These are phyloP conservation scores for Chymomyza caudatula DNA, from an alignment of 2,888 invertebrate species.

Conservation along the genomic window DNA sequence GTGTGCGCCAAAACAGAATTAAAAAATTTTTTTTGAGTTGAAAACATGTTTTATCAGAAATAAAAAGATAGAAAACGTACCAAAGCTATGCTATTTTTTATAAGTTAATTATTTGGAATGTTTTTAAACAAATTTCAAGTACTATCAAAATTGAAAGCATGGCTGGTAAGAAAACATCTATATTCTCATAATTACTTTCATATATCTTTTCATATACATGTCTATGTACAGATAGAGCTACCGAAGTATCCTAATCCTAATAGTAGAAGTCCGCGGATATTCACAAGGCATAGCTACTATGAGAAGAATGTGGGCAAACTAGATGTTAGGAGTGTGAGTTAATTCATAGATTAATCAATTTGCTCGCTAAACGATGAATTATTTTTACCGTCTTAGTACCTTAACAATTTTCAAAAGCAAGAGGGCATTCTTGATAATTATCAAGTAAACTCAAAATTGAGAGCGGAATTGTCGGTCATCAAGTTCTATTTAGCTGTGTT, in stretches of 20 bases:
- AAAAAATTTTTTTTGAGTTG: neutral
- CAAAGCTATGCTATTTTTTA: too few species aligned
- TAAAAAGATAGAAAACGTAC: too few species aligned
- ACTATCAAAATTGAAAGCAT: slow-evolving; percentile 28
- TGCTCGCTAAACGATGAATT: too few species aligned
- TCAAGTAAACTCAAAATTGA: neutral
- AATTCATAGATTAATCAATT: neutral
- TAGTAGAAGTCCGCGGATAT: neutral
- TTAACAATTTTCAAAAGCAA: neutral
- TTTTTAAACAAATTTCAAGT: slow-evolving; percentile 29
- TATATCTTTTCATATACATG: neutral
- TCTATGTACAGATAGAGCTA: neutral
- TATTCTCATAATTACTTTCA: neutral
- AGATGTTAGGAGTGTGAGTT: neutral
- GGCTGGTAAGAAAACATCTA: slow-evolving; percentile 10
- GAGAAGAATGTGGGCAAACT: neutral
- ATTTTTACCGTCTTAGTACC: too few species aligned
- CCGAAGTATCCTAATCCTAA: neutral
- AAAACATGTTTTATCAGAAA: slow-evolving; percentile 24
- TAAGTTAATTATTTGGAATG: slow-evolving; percentile 32
- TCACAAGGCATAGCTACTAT: neutral
- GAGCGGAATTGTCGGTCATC: slow-evolving; percentile 2
- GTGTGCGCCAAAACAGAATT: too few species aligned
- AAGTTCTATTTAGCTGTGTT: neutral
- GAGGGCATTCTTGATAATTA: neutral